Conservation (phyloP, 2,797 vertebrate genomes). For the Typhlichthys eigenmanni region DNA sequence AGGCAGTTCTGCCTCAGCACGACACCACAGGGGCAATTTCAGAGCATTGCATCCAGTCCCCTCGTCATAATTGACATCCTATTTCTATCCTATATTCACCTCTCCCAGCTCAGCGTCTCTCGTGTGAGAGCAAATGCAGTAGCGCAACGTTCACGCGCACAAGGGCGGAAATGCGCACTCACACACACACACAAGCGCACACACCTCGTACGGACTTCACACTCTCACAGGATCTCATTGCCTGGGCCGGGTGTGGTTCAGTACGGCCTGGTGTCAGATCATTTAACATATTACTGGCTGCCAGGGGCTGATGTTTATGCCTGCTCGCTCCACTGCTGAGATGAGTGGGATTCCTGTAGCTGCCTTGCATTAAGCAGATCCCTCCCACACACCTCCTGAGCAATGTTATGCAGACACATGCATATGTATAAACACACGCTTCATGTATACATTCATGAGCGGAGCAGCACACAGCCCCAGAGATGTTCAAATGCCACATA, state of each 20-base stretch:
- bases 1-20: constrained; percentile 27
- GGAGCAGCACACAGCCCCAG: not conserved
- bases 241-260: constrained; percentile 48
- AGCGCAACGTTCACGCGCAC: constrained; percentile 19
- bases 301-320: constrained; percentile 64
- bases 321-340: constrained; percentile 44
- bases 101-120: constrained; percentile 42
- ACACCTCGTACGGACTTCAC: constrained; percentile 19
- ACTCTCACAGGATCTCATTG: constrained; percentile 29
- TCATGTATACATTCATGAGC: constrained; percentile 10
- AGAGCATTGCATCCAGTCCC: constrained; percentile 52
- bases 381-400: constrained; percentile 16
- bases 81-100: constrained; percentile 37
- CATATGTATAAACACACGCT: not conserved
- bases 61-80: constrained; percentile 58
- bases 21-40: constrained; percentile 57
- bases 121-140: constrained; percentile 33
- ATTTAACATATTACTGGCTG: constrained; percentile 67
- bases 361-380: constrained; percentile 56
- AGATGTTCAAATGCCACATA: too few relatives aligned
- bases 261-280: constrained; percentile 54
- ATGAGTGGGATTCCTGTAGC: constrained; percentile 54
- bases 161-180: not conserved
- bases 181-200: constrained; percentile 18
- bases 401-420: constrained; percentile 10